Conservation (phyloP, 2,888 invertebrate species). For the Plebejus melissa region DNA sequence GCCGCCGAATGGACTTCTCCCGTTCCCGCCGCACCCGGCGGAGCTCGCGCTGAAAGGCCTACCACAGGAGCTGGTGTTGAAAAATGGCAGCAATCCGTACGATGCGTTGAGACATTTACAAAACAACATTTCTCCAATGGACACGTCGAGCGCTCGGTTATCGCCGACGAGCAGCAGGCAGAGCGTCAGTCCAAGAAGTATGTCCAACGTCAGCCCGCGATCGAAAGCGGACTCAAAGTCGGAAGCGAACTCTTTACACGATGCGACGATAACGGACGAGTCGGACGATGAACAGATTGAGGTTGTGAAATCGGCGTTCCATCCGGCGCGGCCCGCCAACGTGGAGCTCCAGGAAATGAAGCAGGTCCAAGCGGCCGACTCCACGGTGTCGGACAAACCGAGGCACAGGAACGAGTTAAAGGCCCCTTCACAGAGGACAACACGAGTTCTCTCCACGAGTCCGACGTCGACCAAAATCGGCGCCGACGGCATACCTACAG, state of each 20-base stretch:
- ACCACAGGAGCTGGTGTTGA: conserved; percentile 71
- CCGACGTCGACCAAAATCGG: conserved; percentile 80
- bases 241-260: conserved; percentile 82
- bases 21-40: conserved; percentile 76
- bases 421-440: conserved; percentile 78
- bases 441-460: conserved; percentile 62
- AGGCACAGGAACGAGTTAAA: conserved; percentile 77
- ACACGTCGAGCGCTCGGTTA: conserved; percentile 68
- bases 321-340: conserved; percentile 81
- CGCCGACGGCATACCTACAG: conserved; percentile 73
- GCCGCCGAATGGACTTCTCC: conserved; percentile 75
- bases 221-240: conserved; percentile 78
- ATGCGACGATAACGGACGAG: conserved; percentile 80
- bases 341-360: conserved; percentile 76
- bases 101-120: conserved; percentile 72
- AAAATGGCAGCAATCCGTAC: conserved; percentile 80
- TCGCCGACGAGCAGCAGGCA: conserved; percentile 79
- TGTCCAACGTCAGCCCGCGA: conserved; percentile 64
- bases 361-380: conserved; percentile 79
- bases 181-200: conserved; percentile 74
- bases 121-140: conserved; percentile 68
- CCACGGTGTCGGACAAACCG: conserved; percentile 76
- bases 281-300: conserved; percentile 87
- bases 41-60: conserved; percentile 69
- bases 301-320: conserved; percentile 87